Evolutionary conservation across 1,140 invertebrate genomes (phyloP).

Genomic region (Stratiolaelaps scimitus): DNA sequence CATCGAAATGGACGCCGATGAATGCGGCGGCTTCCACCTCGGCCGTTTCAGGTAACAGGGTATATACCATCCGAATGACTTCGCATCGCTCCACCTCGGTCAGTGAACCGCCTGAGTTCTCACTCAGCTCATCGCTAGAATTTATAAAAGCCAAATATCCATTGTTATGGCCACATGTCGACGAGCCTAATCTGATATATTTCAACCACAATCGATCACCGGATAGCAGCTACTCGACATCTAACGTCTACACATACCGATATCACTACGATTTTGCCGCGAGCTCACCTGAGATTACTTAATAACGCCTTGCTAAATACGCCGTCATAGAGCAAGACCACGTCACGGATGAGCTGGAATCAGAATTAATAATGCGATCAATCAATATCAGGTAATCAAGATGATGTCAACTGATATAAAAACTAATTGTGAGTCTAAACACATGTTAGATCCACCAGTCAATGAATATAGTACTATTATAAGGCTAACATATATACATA

Average conservation of each 20-base stretch:
- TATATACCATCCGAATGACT: slow-evolving; percentile 6
- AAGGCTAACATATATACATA: too few relatives aligned
- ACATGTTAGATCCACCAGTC: too few relatives aligned
- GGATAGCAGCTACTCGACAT: too few relatives aligned
- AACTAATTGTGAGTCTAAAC: too few relatives aligned
- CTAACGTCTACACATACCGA: background rate
- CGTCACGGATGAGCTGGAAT: slow-evolving; percentile 15
- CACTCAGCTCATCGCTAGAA: background rate
- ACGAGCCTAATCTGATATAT: too few relatives aligned
- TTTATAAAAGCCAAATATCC: too few relatives aligned
- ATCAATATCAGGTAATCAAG: too few relatives aligned
- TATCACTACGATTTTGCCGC: background rate
- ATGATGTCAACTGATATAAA: too few relatives aligned
- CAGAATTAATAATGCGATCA: background rate
- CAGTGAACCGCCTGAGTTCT: background rate
- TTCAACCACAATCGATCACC: too few relatives aligned
- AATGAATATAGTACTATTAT: too few relatives aligned
- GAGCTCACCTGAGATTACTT: slow-evolving; percentile 5
- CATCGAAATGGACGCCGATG: slow-evolving; percentile 7
- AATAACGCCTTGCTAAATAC: slow-evolving; percentile 8
- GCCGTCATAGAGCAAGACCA: slow-evolving; percentile 16
- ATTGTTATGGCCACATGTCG: too few relatives aligned
- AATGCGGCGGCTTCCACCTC: slow-evolving; percentile 14
- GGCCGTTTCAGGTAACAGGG: background rate
- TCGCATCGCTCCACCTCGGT: slow-evolving; percentile 3